These are phyloP conservation scores for Macaca mulatta DNA, from an alignment of 2,113 vertebrate species.

Conservation along the genomic window DNA sequence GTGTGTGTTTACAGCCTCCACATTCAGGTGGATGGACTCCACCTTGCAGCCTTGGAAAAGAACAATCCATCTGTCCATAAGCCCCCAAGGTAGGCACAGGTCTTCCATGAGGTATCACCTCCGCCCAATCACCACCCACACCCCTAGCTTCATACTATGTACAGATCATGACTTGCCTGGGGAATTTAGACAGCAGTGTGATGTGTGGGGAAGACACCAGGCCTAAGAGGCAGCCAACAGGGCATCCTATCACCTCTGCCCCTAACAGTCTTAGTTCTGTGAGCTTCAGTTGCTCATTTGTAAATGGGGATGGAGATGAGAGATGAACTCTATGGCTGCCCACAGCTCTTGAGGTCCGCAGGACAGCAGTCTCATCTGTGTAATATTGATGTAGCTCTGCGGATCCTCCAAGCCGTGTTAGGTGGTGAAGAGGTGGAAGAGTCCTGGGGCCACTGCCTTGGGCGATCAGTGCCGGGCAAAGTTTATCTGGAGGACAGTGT, in stretches of 20 bases:
- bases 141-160: not conserved
- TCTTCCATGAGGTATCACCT: not conserved
- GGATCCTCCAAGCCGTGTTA: not conserved
- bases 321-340: not conserved
- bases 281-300: not conserved
- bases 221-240: not conserved
- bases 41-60: slow-evolving; percentile 83
- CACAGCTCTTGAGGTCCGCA: not conserved
- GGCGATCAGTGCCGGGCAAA: not conserved
- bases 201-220: not conserved
- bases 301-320: not conserved
- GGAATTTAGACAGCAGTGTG: not conserved
- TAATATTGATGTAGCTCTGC: not conserved
- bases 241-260: not conserved
- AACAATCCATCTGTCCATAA: not conserved
- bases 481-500: not conserved
- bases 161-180: not conserved
- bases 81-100: not conserved
- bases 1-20: slow-evolving; percentile 94
- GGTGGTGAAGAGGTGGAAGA: not conserved
- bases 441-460: not conserved
- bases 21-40: slow-evolving; percentile 91
- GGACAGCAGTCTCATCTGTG: not conserved
- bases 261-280: not conserved
- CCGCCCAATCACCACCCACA: too few relatives aligned